Evolutionary conservation across 1,140 invertebrate species (phyloP), one percentile per base, ranked within the genome.

Genomic region (Neodiprion virginianus): DNA sequence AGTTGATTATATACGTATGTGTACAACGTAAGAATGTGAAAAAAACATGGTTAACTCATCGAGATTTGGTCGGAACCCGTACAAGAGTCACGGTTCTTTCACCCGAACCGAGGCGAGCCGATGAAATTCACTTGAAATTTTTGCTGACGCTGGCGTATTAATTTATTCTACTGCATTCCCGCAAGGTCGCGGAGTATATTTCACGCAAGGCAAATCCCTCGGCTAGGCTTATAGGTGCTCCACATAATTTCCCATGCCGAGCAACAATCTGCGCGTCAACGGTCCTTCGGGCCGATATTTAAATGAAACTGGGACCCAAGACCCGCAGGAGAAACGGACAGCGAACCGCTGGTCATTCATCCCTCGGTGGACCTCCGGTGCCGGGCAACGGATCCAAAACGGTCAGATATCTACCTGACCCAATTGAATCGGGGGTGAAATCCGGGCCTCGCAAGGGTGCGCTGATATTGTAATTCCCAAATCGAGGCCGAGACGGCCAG

Each of bases 401-500:
- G 82, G 73, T 76, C 72, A 23, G 69, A 69, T 74, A 79, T 73
- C 72, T 79, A 76, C 83, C 77, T 80, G 79, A 83, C 79, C 81
- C 61, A 61, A 61, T 61, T 17, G 47, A 71, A 47, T 23, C 70
- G 48, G 70, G 70, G 70, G 40, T 72, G 75, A 83, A 82, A 74
- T 79, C 71, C 81, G 76, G 71, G 73, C 72, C 69, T 71, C 74
- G 73, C 73, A 75, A 48, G 28, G 53, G 48, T 23, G 9, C 12
- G 40, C 48, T 14, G 49, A 40, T n/a, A 69, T 40, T 61, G 5
- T 68, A 72, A 79, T 61, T 81, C 76, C 77, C 78, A 78, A 72
- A 17, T 47, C 9, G 75, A 50, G 75, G 17, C 65, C 47, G 72
- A 73, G 53, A 61, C 66, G 9, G n/a, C n/a, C 61, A 40, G 47